Evolutionary conservation across 2,888 invertebrate species (phyloP), one percentile per base, ranked within the genome.

Genomic region (Sminthurides aquaticus): DNA sequence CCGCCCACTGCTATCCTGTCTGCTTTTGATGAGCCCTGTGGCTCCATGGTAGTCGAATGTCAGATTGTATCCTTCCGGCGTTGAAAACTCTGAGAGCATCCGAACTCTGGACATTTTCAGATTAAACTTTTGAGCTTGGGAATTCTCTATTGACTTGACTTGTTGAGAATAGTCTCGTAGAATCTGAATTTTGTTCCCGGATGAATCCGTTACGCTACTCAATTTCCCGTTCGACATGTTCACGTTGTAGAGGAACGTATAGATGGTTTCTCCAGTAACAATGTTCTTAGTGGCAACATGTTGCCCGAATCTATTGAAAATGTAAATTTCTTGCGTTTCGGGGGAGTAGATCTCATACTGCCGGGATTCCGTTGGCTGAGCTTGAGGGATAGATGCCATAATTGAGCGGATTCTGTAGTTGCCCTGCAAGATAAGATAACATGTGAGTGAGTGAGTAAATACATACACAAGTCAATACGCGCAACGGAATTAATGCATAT

Each of bases 211-310:
- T 0, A 98, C 93, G 0, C 91, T 90, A 76, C 91, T 91, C 24
- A 98, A 82, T 77, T 93, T 94, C 0, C 97, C 97, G 76, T 93
- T 95, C 76, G 92, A 94, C 0, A 96, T 96, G 77, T 96, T 96
- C 0, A 96, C 93, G 74, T 93, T 95, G 80, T 98, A 98, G 0
- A 93, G 89, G 78, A 97, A 98, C 1, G 90, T 86, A 78, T 95
- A 97, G 71, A 91, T 88, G 2, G 89, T 91, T 79, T 93, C 92
- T 0, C 92, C 93, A 0, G 96, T 96, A n/a, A 97, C 81, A 67
- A 98, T 95, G 77, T 95, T 94, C 74, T 89, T 89, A 0, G 96
- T 97, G 64, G 90, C 88, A 2, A 93, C 86, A 77, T 98, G 98
- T 78, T 96, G 96, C 0, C 98, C 98, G 77, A 94, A 93, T 73